Evolutionary conservation across 1,140 invertebrate genomes (phyloP).

Genomic region (Drosophila leontia): DNA sequence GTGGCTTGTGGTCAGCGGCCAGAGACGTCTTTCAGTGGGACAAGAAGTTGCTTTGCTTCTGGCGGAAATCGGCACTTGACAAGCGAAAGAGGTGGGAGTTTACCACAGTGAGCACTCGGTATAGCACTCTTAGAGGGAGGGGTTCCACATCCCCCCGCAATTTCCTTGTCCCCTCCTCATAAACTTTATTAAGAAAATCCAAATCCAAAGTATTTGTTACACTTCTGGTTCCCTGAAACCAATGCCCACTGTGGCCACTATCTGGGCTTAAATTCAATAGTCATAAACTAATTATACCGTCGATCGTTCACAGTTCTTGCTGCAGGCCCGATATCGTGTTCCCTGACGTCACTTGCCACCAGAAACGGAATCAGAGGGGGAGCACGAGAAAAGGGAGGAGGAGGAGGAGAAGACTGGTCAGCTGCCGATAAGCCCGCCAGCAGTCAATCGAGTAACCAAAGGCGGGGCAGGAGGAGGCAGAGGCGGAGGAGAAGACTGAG

Average conservation of each 20-base stretch:
- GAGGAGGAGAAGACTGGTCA: conserved; percentile 12
- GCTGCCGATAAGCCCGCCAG: conserved; percentile 49
- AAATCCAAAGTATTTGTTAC: background rate
- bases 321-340: conserved; percentile 3
- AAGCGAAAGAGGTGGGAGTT: conserved; percentile 37
- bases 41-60: background rate
- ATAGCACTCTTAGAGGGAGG: background rate
- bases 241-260: conserved; percentile 12
- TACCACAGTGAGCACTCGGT: conserved; percentile 26
- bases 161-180: background rate
- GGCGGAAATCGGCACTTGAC: conserved; percentile 44
- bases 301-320: conserved; percentile 9
- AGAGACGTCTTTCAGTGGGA: conserved; percentile 1
- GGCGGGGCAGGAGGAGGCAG: too few species aligned
- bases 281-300: conserved; percentile 50
- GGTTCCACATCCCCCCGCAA: background rate
- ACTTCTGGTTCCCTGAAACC: background rate
- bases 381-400: background rate
- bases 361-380: too few species aligned
- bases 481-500: background rate
- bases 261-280: conserved; percentile 30
- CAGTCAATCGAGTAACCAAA: conserved; percentile 10
- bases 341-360: conserved; percentile 50
- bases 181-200: background rate
- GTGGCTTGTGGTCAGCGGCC: conserved; percentile 21